Conservation (phyloP, 2,113 vertebrate species). For the Prolemur simus region DNA sequence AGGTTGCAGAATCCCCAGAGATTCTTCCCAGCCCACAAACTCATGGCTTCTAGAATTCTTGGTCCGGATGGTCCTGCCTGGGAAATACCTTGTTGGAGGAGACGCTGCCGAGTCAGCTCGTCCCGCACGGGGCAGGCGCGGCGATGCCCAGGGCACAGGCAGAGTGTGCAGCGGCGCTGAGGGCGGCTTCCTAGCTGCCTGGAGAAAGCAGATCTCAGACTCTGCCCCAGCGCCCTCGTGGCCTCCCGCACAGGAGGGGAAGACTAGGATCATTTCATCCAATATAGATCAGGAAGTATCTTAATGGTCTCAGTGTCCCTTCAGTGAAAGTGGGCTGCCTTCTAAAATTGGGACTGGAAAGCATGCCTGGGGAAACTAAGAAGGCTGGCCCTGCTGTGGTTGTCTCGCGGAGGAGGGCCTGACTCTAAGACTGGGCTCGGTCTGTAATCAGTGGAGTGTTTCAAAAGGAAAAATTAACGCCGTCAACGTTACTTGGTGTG, state of each 20-base stretch:
- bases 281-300: background rate
- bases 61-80: background rate
- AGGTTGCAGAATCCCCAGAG: background rate
- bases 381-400: background rate
- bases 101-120: background rate
- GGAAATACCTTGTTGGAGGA: background rate
- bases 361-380: background rate
- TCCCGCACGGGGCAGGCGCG: rapidly evolving
- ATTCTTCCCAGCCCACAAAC: background rate
- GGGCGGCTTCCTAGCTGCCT: background rate
- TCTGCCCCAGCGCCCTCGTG: background rate
- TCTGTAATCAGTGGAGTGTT: background rate
- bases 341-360: background rate
- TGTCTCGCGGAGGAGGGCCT: background rate
- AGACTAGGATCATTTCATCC: background rate
- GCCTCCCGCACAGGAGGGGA: background rate
- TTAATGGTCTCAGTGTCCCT: background rate
- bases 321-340: background rate
- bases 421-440: background rate
- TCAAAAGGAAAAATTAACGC: background rate
- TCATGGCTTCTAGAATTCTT: background rate
- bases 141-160: background rate
- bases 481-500: background rate
- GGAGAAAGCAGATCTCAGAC: background rate
- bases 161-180: background rate